These are phyloP conservation scores for Leuciscus idus DNA, from an alignment of 2,113 vertebrate genomes.

Conservation along the genomic window DNA sequence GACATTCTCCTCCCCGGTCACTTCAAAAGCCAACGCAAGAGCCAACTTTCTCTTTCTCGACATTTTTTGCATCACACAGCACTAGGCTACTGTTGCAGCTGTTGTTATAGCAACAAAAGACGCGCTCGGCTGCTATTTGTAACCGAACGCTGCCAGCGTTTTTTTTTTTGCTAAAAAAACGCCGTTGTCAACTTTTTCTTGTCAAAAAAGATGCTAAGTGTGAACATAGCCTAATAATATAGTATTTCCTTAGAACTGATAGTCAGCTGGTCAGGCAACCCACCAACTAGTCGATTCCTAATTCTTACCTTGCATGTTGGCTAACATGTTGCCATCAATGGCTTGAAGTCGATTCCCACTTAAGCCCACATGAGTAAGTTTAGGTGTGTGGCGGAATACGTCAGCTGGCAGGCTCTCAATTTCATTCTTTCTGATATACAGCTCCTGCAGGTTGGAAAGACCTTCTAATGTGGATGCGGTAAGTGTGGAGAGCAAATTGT, in stretches of 20 bases:
- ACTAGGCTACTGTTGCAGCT: no score
- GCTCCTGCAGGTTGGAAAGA: constrained; percentile 72
- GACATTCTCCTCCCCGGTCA: no score
- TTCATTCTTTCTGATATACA: constrained; percentile 78
- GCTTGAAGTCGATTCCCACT: constrained; percentile 77
- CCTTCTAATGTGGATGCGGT: constrained; percentile 65
- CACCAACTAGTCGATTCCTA: not conserved
- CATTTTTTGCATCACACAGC: no score
- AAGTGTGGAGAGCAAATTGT: constrained; percentile 73
- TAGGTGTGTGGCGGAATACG: constrained; percentile 69
- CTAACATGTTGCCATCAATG: constrained; percentile 70
- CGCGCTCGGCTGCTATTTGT: no score
- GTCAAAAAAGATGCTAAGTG: no score
- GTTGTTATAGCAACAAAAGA: no score
- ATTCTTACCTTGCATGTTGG: constrained; percentile 70
- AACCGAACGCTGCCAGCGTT: no score
- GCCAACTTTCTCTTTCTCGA: no score
- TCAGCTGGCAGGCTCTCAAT: constrained; percentile 69
- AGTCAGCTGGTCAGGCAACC: not conserved
- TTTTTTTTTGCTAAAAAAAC: no score
- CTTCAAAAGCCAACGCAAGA: no score
- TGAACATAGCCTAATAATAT: not conserved
- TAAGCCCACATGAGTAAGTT: constrained; percentile 74
- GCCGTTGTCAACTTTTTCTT: no score
- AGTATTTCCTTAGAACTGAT: not conserved